Percentiles rank a stretch among this genome's conserved stretches.
Conservation (phyloP, 2,113 vertebrate species). For the Crotophaga sulcirostris region DNA sequence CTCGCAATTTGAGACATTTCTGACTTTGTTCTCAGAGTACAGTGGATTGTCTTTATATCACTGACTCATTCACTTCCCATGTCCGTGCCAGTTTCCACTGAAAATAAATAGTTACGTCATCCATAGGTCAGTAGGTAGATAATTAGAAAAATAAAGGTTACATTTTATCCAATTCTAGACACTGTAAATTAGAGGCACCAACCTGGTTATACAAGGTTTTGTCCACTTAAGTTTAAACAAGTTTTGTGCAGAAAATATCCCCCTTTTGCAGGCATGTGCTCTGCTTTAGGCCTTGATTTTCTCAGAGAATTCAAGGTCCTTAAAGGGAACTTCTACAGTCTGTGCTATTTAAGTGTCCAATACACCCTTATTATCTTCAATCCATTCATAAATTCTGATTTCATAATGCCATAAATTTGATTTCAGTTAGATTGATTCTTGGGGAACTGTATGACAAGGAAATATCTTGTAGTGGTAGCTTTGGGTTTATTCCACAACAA, state of each 20-base stretch:
- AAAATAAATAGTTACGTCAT: not conserved
- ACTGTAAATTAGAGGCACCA: not conserved
- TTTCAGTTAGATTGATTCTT: not conserved
- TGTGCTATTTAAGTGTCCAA: not conserved
- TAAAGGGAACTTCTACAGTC: not conserved
- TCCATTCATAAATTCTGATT: not conserved
- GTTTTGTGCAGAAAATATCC: not conserved
- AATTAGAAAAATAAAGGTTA: not conserved
- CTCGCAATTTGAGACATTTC: not conserved
- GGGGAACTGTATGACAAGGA: not conserved
- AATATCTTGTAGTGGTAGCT: not conserved
- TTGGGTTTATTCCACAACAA: not conserved
- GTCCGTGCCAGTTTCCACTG: not conserved
- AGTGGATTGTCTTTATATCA: not conserved
- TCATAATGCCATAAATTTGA: not conserved
- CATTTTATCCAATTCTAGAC: not conserved
- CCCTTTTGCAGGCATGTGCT: not conserved
- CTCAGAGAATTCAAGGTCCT: not conserved
- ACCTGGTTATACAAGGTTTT: not conserved
- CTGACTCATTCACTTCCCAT: not conserved
- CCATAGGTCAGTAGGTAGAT: not conserved
- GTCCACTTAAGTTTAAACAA: not conserved
- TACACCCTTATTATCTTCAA: not conserved
- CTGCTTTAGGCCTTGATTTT: not conserved
- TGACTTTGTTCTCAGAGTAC: not conserved